Percentiles rank a stretch among this genome's conserved stretches.
Conservation (phyloP, 2,113 vertebrate species). For the Rousettus leschenaultii region DNA sequence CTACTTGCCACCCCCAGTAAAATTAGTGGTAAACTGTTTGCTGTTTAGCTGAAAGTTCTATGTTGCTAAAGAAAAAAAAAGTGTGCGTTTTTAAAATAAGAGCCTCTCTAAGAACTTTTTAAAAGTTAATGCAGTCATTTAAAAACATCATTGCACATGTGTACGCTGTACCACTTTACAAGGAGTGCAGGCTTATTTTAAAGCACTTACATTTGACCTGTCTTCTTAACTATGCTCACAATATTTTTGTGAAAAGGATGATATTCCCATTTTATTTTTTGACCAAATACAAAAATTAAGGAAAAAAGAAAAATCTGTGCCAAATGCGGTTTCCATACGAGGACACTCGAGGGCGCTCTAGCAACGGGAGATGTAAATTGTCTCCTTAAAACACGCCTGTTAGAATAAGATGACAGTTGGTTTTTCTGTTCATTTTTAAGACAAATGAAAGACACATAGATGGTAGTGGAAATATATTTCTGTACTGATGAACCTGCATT, state of each 20-base stretch:
- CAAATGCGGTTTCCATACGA: constrained; percentile 38
- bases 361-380: constrained; percentile 63
- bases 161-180: neutral
- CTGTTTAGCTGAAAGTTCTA: neutral
- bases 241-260: constrained; percentile 1
- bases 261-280: neutral
- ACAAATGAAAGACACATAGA: constrained; percentile 27
- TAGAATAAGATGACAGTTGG: constrained; percentile 1
- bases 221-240: neutral
- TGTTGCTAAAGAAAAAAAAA: neutral
- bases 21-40: neutral
- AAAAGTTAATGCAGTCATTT: neutral
- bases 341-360: constrained; percentile 83
- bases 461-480: neutral
- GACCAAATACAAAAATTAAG: neutral
- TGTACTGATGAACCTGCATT: neutral
- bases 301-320: neutral
- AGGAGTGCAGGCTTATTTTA: neutral
- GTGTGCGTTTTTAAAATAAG: neutral
- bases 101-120: neutral
- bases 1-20: neutral
- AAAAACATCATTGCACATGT: neutral
- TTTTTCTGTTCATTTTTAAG: constrained; percentile 34
- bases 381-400: neutral
- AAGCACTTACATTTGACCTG: neutral